These are phyloP conservation scores for Lacerta bilineata DNA, from an alignment of 2,797 vertebrate genomes.

Conservation along the genomic window DNA sequence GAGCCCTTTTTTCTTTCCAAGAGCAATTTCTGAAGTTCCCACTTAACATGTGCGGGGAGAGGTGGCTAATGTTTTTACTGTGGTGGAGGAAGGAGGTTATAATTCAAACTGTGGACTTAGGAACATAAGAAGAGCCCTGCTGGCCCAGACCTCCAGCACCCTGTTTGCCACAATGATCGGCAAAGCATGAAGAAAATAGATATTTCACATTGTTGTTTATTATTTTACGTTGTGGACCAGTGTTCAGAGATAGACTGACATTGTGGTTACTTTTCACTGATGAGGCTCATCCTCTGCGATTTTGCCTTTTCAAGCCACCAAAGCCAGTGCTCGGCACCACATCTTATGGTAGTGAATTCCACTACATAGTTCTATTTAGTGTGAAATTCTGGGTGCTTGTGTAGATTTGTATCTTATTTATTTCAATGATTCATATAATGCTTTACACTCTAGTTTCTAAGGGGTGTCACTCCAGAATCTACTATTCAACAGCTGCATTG, in stretches of 20 bases:
- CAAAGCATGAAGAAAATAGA: neutral
- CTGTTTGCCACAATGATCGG: neutral
- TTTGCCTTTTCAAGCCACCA: no score
- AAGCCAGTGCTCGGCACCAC: neutral
- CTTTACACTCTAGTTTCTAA: no score
- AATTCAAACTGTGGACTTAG: neutral
- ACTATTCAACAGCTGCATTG: neutral
- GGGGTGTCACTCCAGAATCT: neutral
- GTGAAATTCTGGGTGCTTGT: neutral
- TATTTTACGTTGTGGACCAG: no score
- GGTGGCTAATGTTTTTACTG: no score
- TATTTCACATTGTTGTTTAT: neutral
- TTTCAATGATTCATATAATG: no score
- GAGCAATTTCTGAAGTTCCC: neutral
- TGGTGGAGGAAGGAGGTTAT: neutral
- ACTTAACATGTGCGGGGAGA: neutral
- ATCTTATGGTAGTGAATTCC: no score
- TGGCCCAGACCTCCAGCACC: neutral
- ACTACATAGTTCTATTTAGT: neutral
- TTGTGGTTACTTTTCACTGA: neutral
- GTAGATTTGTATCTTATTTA: no score
- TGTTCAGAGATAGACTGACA: no score
- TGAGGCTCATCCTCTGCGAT: neutral
- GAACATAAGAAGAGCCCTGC: neutral
- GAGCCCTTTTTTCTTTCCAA: conserved; percentile 19